Conservation (phyloP, 2,797 vertebrate genomes). For the Psittacula echo region DNA sequence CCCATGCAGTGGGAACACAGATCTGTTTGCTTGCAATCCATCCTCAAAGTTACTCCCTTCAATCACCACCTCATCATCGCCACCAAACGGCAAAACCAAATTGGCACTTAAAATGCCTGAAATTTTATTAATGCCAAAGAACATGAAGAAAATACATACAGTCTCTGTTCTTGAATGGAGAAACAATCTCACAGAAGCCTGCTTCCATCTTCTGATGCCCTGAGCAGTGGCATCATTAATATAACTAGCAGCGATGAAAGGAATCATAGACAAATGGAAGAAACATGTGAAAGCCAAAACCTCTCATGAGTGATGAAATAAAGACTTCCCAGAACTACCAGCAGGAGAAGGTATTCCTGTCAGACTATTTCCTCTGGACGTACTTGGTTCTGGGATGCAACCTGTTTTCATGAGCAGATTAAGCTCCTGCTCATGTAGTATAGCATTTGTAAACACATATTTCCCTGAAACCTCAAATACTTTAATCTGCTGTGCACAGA, state of each 20-base stretch:
- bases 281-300: constrained; percentile 15
- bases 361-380: not conserved
- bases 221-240: not conserved
- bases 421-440: not conserved
- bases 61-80: not conserved
- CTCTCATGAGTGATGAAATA: not conserved
- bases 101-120: not conserved
- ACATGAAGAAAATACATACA: not conserved
- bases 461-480: not conserved
- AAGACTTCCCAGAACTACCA: constrained; percentile 16
- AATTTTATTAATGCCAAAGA: not conserved
- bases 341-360: not conserved
- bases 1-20: not conserved
- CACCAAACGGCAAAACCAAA: constrained; percentile 34
- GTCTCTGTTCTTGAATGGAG: not conserved
- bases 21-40: not conserved
- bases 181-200: not conserved
- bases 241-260: not conserved
- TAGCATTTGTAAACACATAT: not conserved
- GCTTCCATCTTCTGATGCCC: not conserved
- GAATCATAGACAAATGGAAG: not conserved
- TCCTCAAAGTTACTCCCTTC: not conserved
- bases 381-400: not conserved
- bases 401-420: not conserved
- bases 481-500: not conserved